Percentiles rank a stretch among this genome's conserved stretches.
Conservation (phyloP, 2,113 vertebrate genomes). For the Lamprotornis superbus region DNA sequence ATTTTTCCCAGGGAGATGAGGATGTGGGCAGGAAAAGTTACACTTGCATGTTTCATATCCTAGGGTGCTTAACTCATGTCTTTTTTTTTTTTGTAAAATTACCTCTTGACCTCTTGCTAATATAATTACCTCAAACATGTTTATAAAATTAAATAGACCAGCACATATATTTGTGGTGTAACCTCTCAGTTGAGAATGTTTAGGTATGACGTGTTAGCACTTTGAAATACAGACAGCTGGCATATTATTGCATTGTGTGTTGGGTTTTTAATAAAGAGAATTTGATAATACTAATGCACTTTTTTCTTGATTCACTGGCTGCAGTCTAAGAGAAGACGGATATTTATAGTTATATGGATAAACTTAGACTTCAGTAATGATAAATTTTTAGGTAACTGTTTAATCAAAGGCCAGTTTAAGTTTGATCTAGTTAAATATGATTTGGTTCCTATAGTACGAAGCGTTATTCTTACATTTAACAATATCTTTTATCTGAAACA, state of each 20-base stretch:
- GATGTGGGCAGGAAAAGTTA: not conserved
- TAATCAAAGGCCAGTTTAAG: not conserved
- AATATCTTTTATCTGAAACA: not conserved
- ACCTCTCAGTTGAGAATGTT: not conserved
- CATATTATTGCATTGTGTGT: not conserved
- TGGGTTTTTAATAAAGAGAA: not conserved
- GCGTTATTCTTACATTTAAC: accelerated
- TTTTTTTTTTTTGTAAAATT: not conserved
- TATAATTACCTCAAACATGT: not conserved
- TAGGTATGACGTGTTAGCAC: not conserved
- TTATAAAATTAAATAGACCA: not conserved
- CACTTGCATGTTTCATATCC: not conserved
- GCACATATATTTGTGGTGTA: not conserved
- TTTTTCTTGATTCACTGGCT: not conserved
- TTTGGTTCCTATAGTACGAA: not conserved
- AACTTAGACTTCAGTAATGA: not conserved
- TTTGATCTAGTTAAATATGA: not conserved
- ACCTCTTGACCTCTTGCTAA: not conserved
- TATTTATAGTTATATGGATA: not conserved
- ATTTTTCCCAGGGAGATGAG: not conserved
- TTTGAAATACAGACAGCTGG: not conserved
- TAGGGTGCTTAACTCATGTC: not conserved
- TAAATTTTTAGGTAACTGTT: not conserved
- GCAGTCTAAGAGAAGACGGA: not conserved
- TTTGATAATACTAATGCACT: not conserved